Evolutionary conservation across 2,888 invertebrate genomes (phyloP).

Genomic region (Cryptus viduatorius): DNA sequence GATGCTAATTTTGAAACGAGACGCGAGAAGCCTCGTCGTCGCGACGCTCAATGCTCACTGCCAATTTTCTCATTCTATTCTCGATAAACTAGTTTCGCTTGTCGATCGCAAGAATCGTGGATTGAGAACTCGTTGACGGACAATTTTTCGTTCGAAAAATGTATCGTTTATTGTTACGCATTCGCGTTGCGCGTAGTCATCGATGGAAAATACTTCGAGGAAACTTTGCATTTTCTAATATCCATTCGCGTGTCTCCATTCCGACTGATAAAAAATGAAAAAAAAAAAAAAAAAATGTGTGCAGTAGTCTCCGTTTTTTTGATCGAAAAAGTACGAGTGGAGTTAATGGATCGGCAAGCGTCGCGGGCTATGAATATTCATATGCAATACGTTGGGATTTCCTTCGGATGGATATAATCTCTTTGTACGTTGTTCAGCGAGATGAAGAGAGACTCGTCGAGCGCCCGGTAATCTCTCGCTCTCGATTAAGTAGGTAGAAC

Average conservation of each 20-base stretch:
- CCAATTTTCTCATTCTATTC: constrained; percentile 65
- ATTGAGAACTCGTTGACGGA: constrained; percentile 33
- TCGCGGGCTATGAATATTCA: background rate
- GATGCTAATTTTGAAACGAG: constrained; percentile 63
- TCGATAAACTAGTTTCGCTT: constrained; percentile 64
- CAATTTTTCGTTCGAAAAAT: no score
- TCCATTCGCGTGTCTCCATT: no score
- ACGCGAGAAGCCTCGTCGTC: constrained; percentile 42
- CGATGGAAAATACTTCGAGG: no score
- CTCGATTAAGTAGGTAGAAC: constrained; percentile 33
- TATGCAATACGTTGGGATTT: background rate
- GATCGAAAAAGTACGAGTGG: background rate
- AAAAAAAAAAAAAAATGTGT: no score
- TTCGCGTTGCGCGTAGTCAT: no score
- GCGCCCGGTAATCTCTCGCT: constrained; percentile 25
- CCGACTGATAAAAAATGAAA: no score
- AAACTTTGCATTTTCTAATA: no score
- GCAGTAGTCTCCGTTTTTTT: no score
- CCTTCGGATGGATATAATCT: background rate
- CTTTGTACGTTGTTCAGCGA: constrained; percentile 1
- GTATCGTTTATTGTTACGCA: no score
- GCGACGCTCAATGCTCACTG: constrained; percentile 44
- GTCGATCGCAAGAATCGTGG: constrained; percentile 49
- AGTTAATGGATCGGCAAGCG: background rate
- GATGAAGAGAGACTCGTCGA: constrained; percentile 28